These are phyloP conservation scores for Tenthredo notha DNA, from an alignment of 2,888 invertebrate genomes.

Conservation along the genomic window DNA sequence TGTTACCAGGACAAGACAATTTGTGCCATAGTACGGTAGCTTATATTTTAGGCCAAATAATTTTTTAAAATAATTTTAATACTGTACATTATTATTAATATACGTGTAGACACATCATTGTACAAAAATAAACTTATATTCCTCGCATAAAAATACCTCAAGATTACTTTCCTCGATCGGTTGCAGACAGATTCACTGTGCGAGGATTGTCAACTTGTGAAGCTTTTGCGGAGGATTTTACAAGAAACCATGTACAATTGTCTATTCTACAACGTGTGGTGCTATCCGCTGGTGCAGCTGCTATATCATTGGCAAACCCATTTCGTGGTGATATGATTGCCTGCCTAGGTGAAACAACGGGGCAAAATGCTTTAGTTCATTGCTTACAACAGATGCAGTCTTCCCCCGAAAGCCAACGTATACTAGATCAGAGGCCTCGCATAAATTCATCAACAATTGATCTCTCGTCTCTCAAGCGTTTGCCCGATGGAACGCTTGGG, in stretches of 20 bases:
- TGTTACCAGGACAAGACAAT: constrained; percentile 63
- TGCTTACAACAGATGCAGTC: constrained; percentile 89
- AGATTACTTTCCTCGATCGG: constrained; percentile 62
- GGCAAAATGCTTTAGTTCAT: constrained; percentile 83
- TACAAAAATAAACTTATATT: constrained; percentile 58
- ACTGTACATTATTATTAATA: constrained; percentile 50
- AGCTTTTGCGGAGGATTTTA: constrained; percentile 83
- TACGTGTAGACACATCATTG: constrained; percentile 52
- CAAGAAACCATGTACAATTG: constrained; percentile 83
- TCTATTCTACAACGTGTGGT: constrained; percentile 87
- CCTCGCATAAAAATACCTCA: constrained; percentile 52
- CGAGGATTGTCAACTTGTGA: constrained; percentile 69
- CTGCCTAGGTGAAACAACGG: constrained; percentile 95
- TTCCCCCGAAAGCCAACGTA: constrained; percentile 88
- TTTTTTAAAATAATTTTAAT: constrained; percentile 18
- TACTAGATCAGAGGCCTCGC: constrained; percentile 89
- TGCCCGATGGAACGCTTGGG: constrained; percentile 92
- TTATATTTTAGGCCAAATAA: constrained; percentile 56
- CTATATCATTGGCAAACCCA: constrained; percentile 90
- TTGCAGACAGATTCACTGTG: constrained; percentile 63
- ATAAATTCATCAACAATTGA: constrained; percentile 92
- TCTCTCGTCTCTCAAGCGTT: constrained; percentile 84
- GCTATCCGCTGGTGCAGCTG: constrained; percentile 92
- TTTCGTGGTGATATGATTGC: constrained; percentile 95
- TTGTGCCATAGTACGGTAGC: constrained; percentile 62